A percentile compares a stretch with the other conserved stretches of the same genome.
Conservation (phyloP, 2,797 vertebrate genomes). For the Gastrophryne carolinensis region DNA sequence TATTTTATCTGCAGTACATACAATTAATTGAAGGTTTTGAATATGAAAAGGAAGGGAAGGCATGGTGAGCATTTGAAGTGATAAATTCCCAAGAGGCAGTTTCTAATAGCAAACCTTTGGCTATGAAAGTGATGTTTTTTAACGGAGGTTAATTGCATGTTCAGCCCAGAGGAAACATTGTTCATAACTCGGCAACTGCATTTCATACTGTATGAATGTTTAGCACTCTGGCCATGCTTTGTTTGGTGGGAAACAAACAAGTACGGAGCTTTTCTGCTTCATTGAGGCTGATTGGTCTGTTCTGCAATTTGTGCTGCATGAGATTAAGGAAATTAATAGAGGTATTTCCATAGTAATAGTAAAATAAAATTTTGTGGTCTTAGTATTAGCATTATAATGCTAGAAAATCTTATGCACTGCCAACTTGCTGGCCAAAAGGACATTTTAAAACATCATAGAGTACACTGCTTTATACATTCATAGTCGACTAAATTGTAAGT, state of each 20-base stretch:
- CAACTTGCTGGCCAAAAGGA: too few relatives aligned
- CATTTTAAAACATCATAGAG: too few relatives aligned
- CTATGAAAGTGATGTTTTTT: slow-evolving; percentile 45
- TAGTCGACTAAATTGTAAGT: too few relatives aligned
- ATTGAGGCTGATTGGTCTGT: not conserved
- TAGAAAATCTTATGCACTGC: too few relatives aligned
- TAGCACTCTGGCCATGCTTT: slow-evolving; percentile 4
- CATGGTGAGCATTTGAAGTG: slow-evolving; percentile 15
- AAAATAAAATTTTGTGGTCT: not conserved
- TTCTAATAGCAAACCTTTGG: slow-evolving; percentile 26
- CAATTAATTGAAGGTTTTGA: slow-evolving; percentile 25
- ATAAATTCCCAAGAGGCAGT: slow-evolving; percentile 32
- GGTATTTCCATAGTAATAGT: not conserved
- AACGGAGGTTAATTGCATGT: slow-evolving; percentile 43
- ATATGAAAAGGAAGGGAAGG: slow-evolving; percentile 30
- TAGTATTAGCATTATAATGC: too few relatives aligned
- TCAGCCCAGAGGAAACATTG: slow-evolving; percentile 21
- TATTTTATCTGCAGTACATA: slow-evolving; percentile 31
- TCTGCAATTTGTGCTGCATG: not conserved
- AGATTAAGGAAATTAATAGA: not conserved
- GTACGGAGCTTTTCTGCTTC: not conserved
- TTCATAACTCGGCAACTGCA: slow-evolving; percentile 15
- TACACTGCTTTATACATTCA: too few relatives aligned
- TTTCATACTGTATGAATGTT: slow-evolving; percentile 23
- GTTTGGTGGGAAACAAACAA: not conserved